phyloP scores from a whole-genome alignment of 2,888 invertebrate species.

The Sarcophaga caerulescens region DNA sequence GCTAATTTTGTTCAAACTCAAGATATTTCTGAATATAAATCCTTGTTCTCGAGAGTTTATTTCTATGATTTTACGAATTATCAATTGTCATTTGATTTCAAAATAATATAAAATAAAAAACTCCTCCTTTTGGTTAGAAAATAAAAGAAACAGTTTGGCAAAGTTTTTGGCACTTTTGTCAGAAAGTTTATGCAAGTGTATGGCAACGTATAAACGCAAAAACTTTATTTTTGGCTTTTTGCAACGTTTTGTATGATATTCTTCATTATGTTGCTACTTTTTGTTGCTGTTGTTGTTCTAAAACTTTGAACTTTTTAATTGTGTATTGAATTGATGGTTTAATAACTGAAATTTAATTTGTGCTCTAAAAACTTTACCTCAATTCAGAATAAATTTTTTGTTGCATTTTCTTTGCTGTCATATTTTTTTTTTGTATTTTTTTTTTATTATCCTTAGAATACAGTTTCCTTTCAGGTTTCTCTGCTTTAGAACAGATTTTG shows the following conservation, averaged over 20 bases:
- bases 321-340: constrained; percentile 81
- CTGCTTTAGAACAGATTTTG: constrained; percentile 35
- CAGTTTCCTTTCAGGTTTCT: constrained; percentile 20
- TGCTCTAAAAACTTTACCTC: constrained; percentile 58
- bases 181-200: constrained; percentile 59
- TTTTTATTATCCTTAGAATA: constrained; percentile 2
- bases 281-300: constrained; percentile 29
- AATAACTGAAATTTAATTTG: constrained; percentile 79
- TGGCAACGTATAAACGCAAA: constrained; percentile 15
- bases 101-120: too few species aligned
- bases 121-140: neutral
- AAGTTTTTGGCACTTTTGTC: constrained; percentile 67
- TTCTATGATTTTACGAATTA: too few species aligned
- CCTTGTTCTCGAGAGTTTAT: too few species aligned
- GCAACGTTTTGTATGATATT: constrained; percentile 25
- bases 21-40: too few species aligned
- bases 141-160: constrained; percentile 50
- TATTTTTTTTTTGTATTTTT: constrained; percentile 10
- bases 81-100: too few species aligned
- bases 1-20: too few species aligned
- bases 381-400: neutral
- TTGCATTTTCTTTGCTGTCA: neutral
- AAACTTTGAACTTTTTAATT: constrained; percentile 76
- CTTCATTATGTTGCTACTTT: neutral
- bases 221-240: constrained; percentile 28